These are phyloP conservation scores for Poeciliopsis turneri DNA, from an alignment of 2,797 vertebrate species.

Conservation along the genomic window DNA sequence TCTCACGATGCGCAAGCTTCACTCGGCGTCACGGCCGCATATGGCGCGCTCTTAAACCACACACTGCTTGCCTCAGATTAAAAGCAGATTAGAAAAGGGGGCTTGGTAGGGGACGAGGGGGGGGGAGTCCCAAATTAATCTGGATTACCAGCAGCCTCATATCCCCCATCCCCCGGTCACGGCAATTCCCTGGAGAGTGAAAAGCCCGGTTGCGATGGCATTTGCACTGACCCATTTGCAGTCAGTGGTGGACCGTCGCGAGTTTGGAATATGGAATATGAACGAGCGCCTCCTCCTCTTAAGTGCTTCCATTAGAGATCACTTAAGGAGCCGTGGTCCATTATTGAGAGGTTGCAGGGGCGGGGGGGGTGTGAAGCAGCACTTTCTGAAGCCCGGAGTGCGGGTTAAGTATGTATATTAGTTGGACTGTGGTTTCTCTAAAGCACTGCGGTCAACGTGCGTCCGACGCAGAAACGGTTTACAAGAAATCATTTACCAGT, in stretches of 20 bases:
- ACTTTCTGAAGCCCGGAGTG: constrained; percentile 57
- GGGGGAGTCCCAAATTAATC: constrained; percentile 65
- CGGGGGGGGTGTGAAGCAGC: constrained; percentile 56
- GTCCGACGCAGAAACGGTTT: constrained; percentile 30
- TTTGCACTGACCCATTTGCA: constrained; percentile 71
- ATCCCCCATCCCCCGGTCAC: constrained; percentile 15
- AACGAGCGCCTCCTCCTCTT: constrained; percentile 67
- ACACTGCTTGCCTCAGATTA: constrained; percentile 64
- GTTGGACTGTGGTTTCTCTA: constrained; percentile 32
- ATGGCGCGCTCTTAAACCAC: constrained; percentile 48
- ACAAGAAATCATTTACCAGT: constrained; percentile 32
- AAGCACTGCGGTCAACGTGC: constrained; percentile 35
- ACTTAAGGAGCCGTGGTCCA: constrained; percentile 75
- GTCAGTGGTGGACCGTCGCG: constrained; percentile 41
- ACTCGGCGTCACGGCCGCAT: constrained; percentile 47
- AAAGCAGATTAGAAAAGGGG: constrained; percentile 49
- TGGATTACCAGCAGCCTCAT: constrained; percentile 71
- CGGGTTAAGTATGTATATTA: constrained; percentile 55
- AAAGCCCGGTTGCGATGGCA: constrained; percentile 59
- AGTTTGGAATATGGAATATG: constrained; percentile 68
- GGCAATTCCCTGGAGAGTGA: constrained; percentile 64
- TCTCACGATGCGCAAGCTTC: constrained; percentile 24
- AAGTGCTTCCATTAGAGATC: constrained; percentile 78
- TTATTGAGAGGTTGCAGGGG: constrained; percentile 66
- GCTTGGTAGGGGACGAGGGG: not conserved